Base-by-base conservation (phyloP, 2,888 invertebrate genomes). In the Aphodius sticticus region DNA sequence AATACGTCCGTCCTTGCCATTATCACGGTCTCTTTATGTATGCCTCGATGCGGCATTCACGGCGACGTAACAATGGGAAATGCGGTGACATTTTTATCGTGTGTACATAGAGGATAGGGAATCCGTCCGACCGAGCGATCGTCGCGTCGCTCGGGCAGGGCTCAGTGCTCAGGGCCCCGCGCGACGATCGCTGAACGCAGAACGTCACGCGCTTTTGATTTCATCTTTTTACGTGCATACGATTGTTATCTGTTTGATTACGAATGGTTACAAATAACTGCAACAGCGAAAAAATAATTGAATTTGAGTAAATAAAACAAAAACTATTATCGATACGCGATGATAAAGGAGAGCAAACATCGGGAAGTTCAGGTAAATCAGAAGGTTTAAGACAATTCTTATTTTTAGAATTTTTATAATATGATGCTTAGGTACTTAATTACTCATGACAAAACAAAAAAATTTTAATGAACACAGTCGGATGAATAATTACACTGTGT, bases 21-120 rank as follows among this genome's bases (percentile, higher is more conserved):
- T 86, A 87, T 86, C 86, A 83, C 84, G 84, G 86, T 85, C 86
- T 86, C 87, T 86, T 87, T 86, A 86, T 87, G 86, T 86, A 86
- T 84, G 85, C 85, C 85, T 85, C 86, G 86, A 87, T 87, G 87
- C 87, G 87, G 87, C 86, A 87, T 87, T 87, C 87, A 87, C 84
- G 82, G 86, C 84, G 82, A 86, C 84, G 85, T 86, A 87, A 87
- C 87, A 87, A 87, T 87, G 85, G 87, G 86, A 86, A 86, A 86
- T 86, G 86, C 86, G 87, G 86, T 87, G 87, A 87, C 87, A 86
- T 86, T 87, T 87, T 87, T 87, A 87, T 87, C 87, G 87, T 87
- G 86, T 86, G 86, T 87, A 87, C 86, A 86, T 86, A 86, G 86
- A 85, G 85, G 86, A 87, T 86, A 84, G 85, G 86, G 86, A 86